phyloP scores from a whole-genome alignment of 2,113 vertebrate genomes.

The Onychostoma macrolepis region DNA sequence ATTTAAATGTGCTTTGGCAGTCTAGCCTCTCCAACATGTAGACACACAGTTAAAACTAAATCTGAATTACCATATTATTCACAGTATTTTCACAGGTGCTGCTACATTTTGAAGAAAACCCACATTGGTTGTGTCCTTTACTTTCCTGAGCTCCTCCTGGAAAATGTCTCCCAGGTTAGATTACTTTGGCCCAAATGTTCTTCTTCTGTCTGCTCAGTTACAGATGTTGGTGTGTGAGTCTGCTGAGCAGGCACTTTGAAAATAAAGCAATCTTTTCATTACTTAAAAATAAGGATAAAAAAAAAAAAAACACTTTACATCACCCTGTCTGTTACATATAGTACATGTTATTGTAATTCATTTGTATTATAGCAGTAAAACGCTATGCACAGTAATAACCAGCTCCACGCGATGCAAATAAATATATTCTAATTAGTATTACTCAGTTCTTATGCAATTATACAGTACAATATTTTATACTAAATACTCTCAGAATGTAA shows the following conservation, averaged over 20 bases:
- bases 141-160: conserved; percentile 27
- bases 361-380: background rate
- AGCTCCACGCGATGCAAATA: background rate
- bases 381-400: background rate
- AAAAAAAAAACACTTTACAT: background rate
- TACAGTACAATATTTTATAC: background rate
- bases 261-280: conserved; percentile 52
- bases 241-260: conserved; percentile 38
- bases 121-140: conserved; percentile 10
- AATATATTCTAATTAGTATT: too few species aligned
- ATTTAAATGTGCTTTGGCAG: too few species aligned
- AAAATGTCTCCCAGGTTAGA: conserved; percentile 40
- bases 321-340: background rate
- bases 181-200: conserved; percentile 34
- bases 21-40: background rate
- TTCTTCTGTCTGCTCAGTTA: background rate
- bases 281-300: background rate
- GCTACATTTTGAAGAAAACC: conserved; percentile 24
- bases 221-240: conserved; percentile 20
- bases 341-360: background rate
- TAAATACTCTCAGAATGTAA: background rate
- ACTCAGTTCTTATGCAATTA: background rate
- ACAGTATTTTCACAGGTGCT: conserved; percentile 56
- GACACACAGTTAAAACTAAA: background rate
- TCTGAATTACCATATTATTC: background rate